Conservation (phyloP, 2,888 invertebrate genomes). For the Scaptomyza parva region DNA sequence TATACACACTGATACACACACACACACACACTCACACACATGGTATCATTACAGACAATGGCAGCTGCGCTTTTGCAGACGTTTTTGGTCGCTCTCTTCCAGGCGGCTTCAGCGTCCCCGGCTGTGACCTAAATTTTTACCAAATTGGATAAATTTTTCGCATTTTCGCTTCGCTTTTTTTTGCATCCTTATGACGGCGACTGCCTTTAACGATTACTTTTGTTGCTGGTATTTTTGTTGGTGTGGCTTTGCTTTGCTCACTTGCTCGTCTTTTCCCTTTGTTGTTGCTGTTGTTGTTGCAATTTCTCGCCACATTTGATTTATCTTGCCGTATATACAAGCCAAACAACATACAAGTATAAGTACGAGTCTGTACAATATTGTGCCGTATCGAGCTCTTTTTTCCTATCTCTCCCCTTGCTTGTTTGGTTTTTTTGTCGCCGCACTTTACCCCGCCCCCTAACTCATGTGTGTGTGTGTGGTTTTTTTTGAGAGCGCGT, state of each 20-base stretch:
- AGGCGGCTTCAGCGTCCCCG: conserved; percentile 57
- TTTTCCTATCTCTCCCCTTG: conserved; percentile 21
- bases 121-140: conserved; percentile 82
- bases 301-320: conserved; percentile 82
- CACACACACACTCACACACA: conserved; percentile 20
- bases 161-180: conserved; percentile 71
- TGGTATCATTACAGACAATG: conserved; percentile 47
- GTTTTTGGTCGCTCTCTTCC: conserved; percentile 61
- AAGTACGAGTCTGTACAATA: conserved; percentile 48
- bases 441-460: conserved; percentile 17
- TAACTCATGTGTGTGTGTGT: conserved; percentile 10
- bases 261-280: conserved; percentile 23
- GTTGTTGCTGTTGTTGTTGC: conserved; percentile 77
- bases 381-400: conserved; percentile 53
- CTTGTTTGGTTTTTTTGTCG: conserved; percentile 27
- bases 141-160: conserved; percentile 83
- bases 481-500: conserved; percentile 22
- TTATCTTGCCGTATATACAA: conserved; percentile 78
- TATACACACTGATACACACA: conserved; percentile 15
- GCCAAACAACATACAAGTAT: conserved; percentile 53
- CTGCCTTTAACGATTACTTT: conserved; percentile 24
- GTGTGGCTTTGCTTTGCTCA: conserved; percentile 17
- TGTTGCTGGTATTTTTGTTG: conserved; percentile 30
- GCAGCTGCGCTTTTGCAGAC: conserved; percentile 74
- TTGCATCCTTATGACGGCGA: conserved; percentile 48